A percentile compares a stretch with the other conserved stretches of the same genome.
phyloP scores from a whole-genome alignment of 2,888 invertebrate species.

The Automeris io region DNA sequence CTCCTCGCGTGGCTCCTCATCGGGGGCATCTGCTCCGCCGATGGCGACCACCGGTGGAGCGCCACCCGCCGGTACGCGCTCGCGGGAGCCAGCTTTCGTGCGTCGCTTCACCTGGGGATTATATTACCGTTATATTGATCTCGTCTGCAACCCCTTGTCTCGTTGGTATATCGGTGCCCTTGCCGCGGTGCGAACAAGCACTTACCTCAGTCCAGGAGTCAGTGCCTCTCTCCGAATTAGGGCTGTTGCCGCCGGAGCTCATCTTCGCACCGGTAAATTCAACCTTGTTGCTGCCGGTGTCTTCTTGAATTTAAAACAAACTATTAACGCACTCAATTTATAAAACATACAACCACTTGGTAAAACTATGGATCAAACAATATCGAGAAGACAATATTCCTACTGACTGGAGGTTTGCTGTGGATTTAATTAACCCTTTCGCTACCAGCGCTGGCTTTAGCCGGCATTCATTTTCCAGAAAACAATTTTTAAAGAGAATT shows the following conservation, averaged over 20 bases:
- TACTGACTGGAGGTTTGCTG: too few species aligned
- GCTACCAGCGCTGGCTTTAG: too few species aligned
- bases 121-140: neutral
- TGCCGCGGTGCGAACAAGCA: too few species aligned
- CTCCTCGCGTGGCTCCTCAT: slow-evolving; percentile 31
- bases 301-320: slow-evolving; percentile 39
- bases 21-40: slow-evolving; percentile 15
- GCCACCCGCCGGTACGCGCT: slow-evolving; percentile 28
- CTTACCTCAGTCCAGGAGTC: slow-evolving; percentile 67
- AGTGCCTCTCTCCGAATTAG: slow-evolving; percentile 29
- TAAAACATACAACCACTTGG: neutral
- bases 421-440: too few species aligned
- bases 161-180: neutral
- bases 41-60: slow-evolving; percentile 11
- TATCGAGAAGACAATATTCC: too few species aligned
- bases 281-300: slow-evolving; percentile 27
- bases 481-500: too few species aligned
- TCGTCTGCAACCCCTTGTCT: neutral
- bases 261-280: slow-evolving; percentile 22
- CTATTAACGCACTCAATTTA: neutral
- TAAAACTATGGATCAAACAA: too few species aligned
- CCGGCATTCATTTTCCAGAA: too few species aligned
- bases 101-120: slow-evolving; percentile 75
- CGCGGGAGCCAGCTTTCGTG: slow-evolving; percentile 74
- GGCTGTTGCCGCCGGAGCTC: slow-evolving; percentile 26